These are phyloP conservation scores for Pseudomyrmex gracilis DNA, from an alignment of 1,140 invertebrate genomes.

Conservation along the genomic window DNA sequence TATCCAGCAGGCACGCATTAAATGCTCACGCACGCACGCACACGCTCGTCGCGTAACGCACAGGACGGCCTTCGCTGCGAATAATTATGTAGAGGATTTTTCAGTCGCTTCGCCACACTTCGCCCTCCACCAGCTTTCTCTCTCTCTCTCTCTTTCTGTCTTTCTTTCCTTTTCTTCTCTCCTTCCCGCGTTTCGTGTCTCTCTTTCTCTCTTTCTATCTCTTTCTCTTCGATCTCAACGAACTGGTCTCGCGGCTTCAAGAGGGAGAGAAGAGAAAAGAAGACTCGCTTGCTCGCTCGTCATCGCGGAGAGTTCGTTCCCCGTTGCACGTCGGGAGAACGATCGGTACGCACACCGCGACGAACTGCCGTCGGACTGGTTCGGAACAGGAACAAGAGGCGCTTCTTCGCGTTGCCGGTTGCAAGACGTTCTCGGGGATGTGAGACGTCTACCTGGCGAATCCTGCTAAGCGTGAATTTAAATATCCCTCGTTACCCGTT, in stretches of 20 bases:
- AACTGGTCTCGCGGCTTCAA: conserved; percentile 69
- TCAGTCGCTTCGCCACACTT: conserved; percentile 63
- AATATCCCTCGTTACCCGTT: conserved; percentile 25
- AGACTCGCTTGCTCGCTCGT: conserved; percentile 59
- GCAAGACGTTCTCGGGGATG: conserved; percentile 54
- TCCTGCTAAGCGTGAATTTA: conserved; percentile 36
- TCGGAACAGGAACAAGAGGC: conserved; percentile 63
- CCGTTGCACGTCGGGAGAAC: conserved; percentile 42
- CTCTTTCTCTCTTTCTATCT: conserved; percentile 3
- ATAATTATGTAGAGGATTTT: conserved; percentile 81
- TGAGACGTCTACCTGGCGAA: conserved; percentile 7
- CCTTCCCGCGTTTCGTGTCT: conserved; percentile 18
- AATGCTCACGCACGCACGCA: conserved; percentile 37
- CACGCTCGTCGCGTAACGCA: conserved; percentile 73
- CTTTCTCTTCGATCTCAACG: conserved; percentile 41
- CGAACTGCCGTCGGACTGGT: conserved; percentile 47
- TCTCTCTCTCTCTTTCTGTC: background rate
- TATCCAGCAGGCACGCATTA: conserved; percentile 52
- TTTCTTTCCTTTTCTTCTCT: background rate
- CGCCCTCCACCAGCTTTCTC: background rate
- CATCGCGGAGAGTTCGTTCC: conserved; percentile 66
- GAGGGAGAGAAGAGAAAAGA: background rate
- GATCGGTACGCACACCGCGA: conserved; percentile 47
- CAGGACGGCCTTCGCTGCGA: conserved; percentile 79
- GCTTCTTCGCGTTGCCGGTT: conserved; percentile 62